Percentiles rank a stretch among this genome's conserved stretches.
These are phyloP conservation scores for Chanos chanos DNA, from an alignment of 2,797 vertebrate genomes.

Conservation along the genomic window DNA sequence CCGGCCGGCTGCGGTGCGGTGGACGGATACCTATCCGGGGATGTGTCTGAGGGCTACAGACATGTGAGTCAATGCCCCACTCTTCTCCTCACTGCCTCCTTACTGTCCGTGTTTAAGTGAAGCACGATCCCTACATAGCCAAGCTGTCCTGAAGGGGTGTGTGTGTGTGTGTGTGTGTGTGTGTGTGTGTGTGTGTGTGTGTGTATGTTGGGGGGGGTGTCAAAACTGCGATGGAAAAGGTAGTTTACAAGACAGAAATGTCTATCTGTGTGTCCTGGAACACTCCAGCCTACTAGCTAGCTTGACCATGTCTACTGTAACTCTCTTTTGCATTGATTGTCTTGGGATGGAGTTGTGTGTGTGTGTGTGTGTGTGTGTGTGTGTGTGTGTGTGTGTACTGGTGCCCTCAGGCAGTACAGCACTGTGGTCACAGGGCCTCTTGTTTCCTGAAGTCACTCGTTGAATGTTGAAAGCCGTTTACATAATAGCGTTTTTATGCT, in stretches of 20 bases:
- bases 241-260: too few relatives aligned
- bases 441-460: slow-evolving; percentile 27
- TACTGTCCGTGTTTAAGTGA: background rate
- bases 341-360: background rate
- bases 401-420: background rate
- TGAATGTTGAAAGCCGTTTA: slow-evolving; percentile 31
- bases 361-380: too few relatives aligned
- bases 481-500: slow-evolving; percentile 26
- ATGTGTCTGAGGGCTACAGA: slow-evolving; percentile 78
- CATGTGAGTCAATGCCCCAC: slow-evolving; percentile 74
- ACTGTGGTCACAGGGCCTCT: slow-evolving; percentile 21
- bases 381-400: background rate
- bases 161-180: slow-evolving; percentile 1
- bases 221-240: too few relatives aligned
- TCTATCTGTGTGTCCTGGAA: too few relatives aligned
- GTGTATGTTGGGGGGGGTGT: too few relatives aligned
- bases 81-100: slow-evolving; percentile 16
- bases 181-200: background rate
- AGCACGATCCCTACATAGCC: too few relatives aligned
- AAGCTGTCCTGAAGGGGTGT: too few relatives aligned
- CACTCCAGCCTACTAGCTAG: too few relatives aligned
- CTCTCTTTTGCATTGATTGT: too few relatives aligned
- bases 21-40: slow-evolving; percentile 77
- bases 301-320: too few relatives aligned
- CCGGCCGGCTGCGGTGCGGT: slow-evolving; percentile 81